Base-by-base conservation (phyloP, 2,113 vertebrate genomes). In the Colius striatus region DNA sequence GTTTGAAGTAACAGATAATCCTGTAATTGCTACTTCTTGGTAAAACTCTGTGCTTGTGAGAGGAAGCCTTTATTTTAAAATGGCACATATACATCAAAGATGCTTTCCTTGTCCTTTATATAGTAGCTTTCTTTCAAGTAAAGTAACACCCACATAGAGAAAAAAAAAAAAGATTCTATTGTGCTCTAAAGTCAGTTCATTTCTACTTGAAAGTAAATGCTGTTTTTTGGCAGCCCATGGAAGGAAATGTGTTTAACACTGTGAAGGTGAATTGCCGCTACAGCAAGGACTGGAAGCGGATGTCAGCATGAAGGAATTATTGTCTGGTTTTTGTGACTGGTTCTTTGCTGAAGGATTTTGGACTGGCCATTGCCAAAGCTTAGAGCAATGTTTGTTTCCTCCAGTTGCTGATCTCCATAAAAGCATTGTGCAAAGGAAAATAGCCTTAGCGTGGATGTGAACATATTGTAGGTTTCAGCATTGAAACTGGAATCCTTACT, bases 1-100 rank as follows among this genome's bases (percentile, higher is more conserved):
- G 91, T 95, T 97, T 97, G 96, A 97, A 98, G 91, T 91, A 70
- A 66, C 66, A 90, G 76, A 94, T 98, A 97, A 98, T 97, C 96
- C 97, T 91, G 43, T 98, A 98, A 98, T 98, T 97, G 94, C 87
- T 94, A 76, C 87, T 97, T 97, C 92, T 96, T 95, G 79, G 70
- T 82, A 94, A 95, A 96, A 92, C 84, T 96, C 75, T 84, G 67
- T 76, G 62, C 78, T 51, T 67, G 45, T 89, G 87, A 95, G 92
- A 91, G 71, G 70, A 61, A 95, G 89, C 30, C 65, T 53, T 96
- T 92, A 95, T 92, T 97, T 96, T 95, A 73, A 95, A 94, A 92
- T 86, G 84, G 70, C 89, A 82, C 74, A 72, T 62, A n/a, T 10
- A 87, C 96, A 97, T 98, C 96, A 98, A 98, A 98, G 75, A 84